Percentiles rank a stretch among this genome's conserved stretches.
Conservation (phyloP, 2,113 vertebrate genomes). For the Spermophilus dauricus region DNA sequence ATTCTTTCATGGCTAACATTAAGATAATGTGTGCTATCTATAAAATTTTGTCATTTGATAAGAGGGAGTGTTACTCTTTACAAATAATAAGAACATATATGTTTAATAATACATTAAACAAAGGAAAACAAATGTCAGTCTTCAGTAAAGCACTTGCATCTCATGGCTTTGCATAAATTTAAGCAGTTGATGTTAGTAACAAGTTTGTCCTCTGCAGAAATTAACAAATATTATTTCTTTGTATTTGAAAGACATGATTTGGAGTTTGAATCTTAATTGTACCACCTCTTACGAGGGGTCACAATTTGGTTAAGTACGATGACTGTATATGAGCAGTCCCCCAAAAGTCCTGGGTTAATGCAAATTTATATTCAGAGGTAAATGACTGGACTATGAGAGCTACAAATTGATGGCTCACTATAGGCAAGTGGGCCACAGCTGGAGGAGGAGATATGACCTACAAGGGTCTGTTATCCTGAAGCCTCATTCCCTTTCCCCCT, state of each 20-base stretch:
- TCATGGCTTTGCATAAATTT: background rate
- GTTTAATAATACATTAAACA: background rate
- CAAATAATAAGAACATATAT: background rate
- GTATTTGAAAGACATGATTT: background rate
- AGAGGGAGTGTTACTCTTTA: rapidly evolving
- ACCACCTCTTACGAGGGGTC: background rate
- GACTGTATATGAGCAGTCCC: too few relatives aligned
- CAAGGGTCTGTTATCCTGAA: too few relatives aligned
- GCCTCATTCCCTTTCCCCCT: too few relatives aligned
- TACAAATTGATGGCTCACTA: too few relatives aligned
- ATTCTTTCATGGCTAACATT: background rate
- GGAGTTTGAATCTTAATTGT: background rate
- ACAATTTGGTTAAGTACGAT: background rate
- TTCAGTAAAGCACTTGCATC: background rate
- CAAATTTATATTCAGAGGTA: too few relatives aligned
- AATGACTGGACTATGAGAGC: too few relatives aligned
- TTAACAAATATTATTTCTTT: background rate
- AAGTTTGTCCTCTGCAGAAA: background rate
- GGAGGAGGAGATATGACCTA: too few relatives aligned
- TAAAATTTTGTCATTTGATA: background rate
- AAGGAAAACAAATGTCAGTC: background rate
- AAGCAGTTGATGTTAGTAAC: rapidly evolving
- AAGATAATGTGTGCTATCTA: background rate
- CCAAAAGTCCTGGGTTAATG: too few relatives aligned
- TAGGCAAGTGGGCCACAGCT: too few relatives aligned